These are phyloP conservation scores for Gymnopithys bicolor DNA, from an alignment of 2,797 vertebrate species.

Conservation along the genomic window DNA sequence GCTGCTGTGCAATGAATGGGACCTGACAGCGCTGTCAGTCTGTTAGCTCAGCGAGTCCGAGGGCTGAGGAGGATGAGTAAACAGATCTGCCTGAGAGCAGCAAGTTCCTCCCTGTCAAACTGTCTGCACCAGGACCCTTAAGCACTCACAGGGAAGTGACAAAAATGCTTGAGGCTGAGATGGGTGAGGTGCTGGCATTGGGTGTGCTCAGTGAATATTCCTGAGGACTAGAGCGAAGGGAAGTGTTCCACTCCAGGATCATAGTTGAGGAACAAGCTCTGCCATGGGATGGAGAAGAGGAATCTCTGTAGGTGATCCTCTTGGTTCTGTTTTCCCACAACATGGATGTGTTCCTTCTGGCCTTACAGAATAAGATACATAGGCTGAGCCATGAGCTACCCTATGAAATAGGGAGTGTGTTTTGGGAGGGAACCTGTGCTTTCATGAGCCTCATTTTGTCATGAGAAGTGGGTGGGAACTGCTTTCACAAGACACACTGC, in stretches of 20 bases:
- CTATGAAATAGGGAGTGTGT: fast-evolving
- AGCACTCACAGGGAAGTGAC: not conserved
- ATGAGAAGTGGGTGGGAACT: not conserved
- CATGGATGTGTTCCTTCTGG: fast-evolving
- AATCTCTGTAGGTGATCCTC: not conserved
- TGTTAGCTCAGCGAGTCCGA: not conserved
- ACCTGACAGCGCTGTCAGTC: not conserved
- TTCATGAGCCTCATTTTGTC: not conserved
- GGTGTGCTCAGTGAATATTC: not conserved
- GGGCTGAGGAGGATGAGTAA: not conserved
- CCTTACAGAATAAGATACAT: not conserved
- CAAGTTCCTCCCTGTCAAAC: not conserved
- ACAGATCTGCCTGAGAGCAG: not conserved
- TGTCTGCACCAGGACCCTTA: not conserved
- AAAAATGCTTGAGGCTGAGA: not conserved
- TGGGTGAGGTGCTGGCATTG: not conserved
- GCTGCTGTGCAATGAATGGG: constrained; percentile 18
- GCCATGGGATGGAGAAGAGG: not conserved
- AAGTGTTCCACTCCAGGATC: not conserved
- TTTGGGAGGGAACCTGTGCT: not conserved
- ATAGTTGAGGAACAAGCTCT: not conserved
- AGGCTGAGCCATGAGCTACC: not conserved
- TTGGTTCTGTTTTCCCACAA: not conserved
- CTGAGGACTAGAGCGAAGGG: not conserved
- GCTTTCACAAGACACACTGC: not conserved